Percentiles rank a stretch among this genome's conserved stretches.
These are phyloP conservation scores for Cremastinae sp. DNA, from an alignment of 2,888 invertebrate species.

Conservation along the genomic window DNA sequence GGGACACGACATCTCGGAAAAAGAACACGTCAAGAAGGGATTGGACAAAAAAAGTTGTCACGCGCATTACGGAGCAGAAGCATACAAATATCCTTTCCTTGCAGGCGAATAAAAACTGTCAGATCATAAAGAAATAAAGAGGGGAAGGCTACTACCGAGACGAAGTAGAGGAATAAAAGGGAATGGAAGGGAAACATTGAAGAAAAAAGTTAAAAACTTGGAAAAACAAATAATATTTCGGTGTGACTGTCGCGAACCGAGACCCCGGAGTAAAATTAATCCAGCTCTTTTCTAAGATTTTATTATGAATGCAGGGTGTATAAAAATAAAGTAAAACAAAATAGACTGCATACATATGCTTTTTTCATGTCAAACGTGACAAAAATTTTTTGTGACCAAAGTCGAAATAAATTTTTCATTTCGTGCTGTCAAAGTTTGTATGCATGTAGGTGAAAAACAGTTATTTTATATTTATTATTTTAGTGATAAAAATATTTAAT, in stretches of 20 bases:
- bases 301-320: constrained; percentile 23
- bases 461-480: constrained; percentile 3
- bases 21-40: constrained; percentile 24
- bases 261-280: constrained; percentile 46
- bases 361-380: too few relatives aligned
- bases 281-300: constrained; percentile 24
- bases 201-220: constrained; percentile 30
- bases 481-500: constrained; percentile 6
- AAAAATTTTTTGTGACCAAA: too few relatives aligned
- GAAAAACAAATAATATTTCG: constrained; percentile 45
- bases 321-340: neutral
- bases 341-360: too few relatives aligned
- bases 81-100: constrained; percentile 70
- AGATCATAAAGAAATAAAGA: constrained; percentile 32
- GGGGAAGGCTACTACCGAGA: constrained; percentile 33
- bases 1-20: constrained; percentile 16
- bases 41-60: constrained; percentile 51
- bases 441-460: too few relatives aligned
- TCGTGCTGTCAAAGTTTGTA: too few relatives aligned
- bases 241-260: constrained; percentile 32
- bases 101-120: constrained; percentile 38
- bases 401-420: too few relatives aligned
- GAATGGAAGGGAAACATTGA: constrained; percentile 17
- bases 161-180: constrained; percentile 32
- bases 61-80: constrained; percentile 68